Percentiles rank a stretch among this genome's conserved stretches.
These are phyloP conservation scores for Schizopygopsis malacanthus DNA, from an alignment of 2,797 vertebrate genomes.

Conservation along the genomic window DNA sequence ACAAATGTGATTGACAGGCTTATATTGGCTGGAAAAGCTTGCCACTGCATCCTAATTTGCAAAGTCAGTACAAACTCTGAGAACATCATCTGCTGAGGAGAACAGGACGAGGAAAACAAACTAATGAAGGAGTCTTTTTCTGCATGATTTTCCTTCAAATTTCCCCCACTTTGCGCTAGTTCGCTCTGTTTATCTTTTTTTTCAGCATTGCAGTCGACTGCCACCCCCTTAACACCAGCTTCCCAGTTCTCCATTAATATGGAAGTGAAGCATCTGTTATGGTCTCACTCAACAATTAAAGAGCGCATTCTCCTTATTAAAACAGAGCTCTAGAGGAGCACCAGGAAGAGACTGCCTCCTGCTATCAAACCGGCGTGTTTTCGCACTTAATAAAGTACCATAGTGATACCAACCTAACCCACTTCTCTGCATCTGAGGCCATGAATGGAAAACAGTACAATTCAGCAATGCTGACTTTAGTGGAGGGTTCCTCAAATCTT, in stretches of 20 bases:
- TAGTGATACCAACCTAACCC: slow-evolving; percentile 73
- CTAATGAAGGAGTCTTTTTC: slow-evolving; percentile 52
- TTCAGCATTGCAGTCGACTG: background rate
- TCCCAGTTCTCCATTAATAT: slow-evolving; percentile 62
- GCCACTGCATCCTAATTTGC: slow-evolving; percentile 66
- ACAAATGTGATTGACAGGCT: slow-evolving; percentile 69
- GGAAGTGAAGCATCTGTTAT: slow-evolving; percentile 70
- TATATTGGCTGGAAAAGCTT: slow-evolving; percentile 63
- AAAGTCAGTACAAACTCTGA: slow-evolving; percentile 59
- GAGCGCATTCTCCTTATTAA: slow-evolving; percentile 79
- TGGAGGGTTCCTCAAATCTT: too few relatives aligned
- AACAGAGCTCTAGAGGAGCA: slow-evolving; percentile 71
- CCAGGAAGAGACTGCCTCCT: slow-evolving; percentile 57
- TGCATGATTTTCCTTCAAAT: slow-evolving; percentile 45
- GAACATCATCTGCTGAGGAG: slow-evolving; percentile 57
- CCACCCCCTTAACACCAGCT: slow-evolving; percentile 67
- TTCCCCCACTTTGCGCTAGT: slow-evolving; percentile 35
- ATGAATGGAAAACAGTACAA: slow-evolving; percentile 72
- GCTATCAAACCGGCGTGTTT: slow-evolving; percentile 51
- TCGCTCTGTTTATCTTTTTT: slow-evolving; percentile 46
- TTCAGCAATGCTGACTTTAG: slow-evolving; percentile 70
- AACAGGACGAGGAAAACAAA: slow-evolving; percentile 23
- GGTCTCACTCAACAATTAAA: slow-evolving; percentile 73
- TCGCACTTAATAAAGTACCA: slow-evolving; percentile 62
- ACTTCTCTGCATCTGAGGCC: slow-evolving; percentile 71